Evolutionary conservation across 1,140 invertebrate genomes (phyloP), one percentile per base, ranked within the genome.

Genomic region (Nasonia longicornis): DNA sequence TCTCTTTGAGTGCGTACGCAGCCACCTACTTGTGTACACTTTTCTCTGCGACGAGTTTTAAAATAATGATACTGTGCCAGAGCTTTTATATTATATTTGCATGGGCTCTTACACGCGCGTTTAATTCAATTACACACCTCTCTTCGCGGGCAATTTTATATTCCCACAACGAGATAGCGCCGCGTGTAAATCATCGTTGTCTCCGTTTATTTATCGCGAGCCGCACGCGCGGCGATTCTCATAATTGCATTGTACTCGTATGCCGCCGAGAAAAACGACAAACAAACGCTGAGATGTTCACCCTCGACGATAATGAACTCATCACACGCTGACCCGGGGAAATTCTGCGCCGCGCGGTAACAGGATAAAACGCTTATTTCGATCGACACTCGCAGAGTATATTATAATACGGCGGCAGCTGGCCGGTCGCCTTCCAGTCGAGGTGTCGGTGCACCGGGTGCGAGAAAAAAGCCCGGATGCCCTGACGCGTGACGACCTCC

Each of bases 401-500:
- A 26, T 26, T 26, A 26, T 1, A 26, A 26, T 73, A 35, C 42
- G 42, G 45, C 1, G 16, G 26, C 22, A 26, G 10, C 72, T 7
- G 42, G 38, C 31, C 71, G 20, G 45, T 35, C 8, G 20, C 31
- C 3, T 20, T 20, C 35, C 16, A 63, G 12, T n/a, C 52, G 35
- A 29, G 45, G 52, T 10, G 74, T 20, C 6, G 11, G 11, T 16
- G 45, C 45, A 14, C 45, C 45, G 45, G 45, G 64, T 29, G 64
- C 26, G 48, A 81, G 31, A 80, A 82, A 82, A 77, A 82, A 77
- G 75, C 66, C 77, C 58, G 66, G 80, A 71, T 72, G 31, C 31
- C 48, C 26, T 63, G 81, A 78, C 70, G 81, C 81, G 81, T 82
- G 81, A 82, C 81, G 81, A 42, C 35, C 73, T 67, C 20, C 20